Percentiles rank a stretch among this genome's conserved stretches.
These are phyloP conservation scores for Crocallis elinguaria DNA, from an alignment of 2,888 invertebrate species.

Conservation along the genomic window DNA sequence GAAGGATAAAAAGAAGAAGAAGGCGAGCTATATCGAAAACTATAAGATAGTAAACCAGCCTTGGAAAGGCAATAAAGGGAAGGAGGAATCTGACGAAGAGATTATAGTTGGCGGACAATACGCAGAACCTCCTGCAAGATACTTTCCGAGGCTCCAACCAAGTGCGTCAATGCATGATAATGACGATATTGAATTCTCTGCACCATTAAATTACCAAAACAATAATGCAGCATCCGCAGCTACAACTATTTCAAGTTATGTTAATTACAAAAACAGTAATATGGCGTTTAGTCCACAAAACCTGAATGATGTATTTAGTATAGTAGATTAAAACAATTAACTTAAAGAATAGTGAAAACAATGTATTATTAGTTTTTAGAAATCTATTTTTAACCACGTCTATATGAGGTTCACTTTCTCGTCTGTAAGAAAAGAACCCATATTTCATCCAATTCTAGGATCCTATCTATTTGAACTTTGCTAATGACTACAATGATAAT, in stretches of 20 bases:
- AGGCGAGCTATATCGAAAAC: slow-evolving; percentile 39
- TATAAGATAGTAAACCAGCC: slow-evolving; percentile 47
- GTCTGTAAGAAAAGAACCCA: too few species aligned
- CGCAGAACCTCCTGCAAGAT: slow-evolving; percentile 73
- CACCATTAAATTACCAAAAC: slow-evolving; percentile 45
- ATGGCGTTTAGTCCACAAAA: slow-evolving; percentile 80
- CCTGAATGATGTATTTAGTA: slow-evolving; percentile 78
- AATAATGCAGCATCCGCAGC: slow-evolving; percentile 53
- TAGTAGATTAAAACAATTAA: slow-evolving; percentile 58
- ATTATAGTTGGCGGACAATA: slow-evolving; percentile 72
- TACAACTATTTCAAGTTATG: slow-evolving; percentile 63
- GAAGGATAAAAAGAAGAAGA: slow-evolving; percentile 49
- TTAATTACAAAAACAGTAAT: slow-evolving; percentile 76
- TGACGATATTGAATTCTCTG: slow-evolving; percentile 49
- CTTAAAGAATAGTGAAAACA: slow-evolving; percentile 2
- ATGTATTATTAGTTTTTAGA: neutral
- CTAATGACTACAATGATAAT: too few species aligned
- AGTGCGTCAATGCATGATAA: slow-evolving; percentile 48
- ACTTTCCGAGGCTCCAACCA: slow-evolving; percentile 53
- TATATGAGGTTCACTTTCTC: too few species aligned
- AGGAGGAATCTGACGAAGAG: slow-evolving; percentile 43
- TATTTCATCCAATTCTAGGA: too few species aligned
- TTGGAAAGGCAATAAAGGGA: slow-evolving; percentile 45
- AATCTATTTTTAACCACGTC: too few species aligned
- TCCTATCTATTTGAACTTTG: too few species aligned